Percentiles rank a stretch among this genome's conserved stretches.
These are phyloP conservation scores for Struthio camelus DNA, from an alignment of 2,113 vertebrate species.

Conservation along the genomic window DNA sequence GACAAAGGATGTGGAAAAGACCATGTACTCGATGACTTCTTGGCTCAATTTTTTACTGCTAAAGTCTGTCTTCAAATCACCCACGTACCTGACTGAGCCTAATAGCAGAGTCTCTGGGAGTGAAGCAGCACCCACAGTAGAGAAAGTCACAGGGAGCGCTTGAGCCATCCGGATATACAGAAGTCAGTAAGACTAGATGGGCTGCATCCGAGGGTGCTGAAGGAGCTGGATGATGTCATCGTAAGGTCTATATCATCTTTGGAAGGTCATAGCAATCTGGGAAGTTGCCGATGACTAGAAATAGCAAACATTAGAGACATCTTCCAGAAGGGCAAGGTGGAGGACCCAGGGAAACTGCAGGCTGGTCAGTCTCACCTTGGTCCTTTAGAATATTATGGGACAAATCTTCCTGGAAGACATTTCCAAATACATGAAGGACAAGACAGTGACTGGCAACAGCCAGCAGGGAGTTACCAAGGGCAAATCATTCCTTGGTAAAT, in stretches of 20 bases:
- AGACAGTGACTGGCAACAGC: neutral
- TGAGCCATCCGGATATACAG: neutral
- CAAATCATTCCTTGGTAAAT: neutral
- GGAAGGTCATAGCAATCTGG: neutral
- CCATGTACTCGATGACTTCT: neutral
- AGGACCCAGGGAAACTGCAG: neutral
- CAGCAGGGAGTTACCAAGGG: neutral
- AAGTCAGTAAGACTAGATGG: neutral
- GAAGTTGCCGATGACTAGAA: neutral
- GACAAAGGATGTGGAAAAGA: neutral
- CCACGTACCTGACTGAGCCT: neutral
- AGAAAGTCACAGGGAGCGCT: neutral
- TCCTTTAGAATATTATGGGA: neutral
- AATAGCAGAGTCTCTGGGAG: neutral
- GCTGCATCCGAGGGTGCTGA: neutral
- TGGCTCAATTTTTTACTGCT: neutral
- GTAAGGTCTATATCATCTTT: neutral
- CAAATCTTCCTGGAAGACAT: neutral
- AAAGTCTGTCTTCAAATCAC: neutral
- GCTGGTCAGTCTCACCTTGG: neutral
- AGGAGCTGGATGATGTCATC: neutral
- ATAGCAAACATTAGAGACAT: neutral
- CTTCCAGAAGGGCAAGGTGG: neutral
- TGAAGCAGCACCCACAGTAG: neutral
- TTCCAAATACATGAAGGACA: neutral